Evolutionary conservation across 2,888 invertebrate species (phyloP).

Genomic region (Polylopha cassiicola): DNA sequence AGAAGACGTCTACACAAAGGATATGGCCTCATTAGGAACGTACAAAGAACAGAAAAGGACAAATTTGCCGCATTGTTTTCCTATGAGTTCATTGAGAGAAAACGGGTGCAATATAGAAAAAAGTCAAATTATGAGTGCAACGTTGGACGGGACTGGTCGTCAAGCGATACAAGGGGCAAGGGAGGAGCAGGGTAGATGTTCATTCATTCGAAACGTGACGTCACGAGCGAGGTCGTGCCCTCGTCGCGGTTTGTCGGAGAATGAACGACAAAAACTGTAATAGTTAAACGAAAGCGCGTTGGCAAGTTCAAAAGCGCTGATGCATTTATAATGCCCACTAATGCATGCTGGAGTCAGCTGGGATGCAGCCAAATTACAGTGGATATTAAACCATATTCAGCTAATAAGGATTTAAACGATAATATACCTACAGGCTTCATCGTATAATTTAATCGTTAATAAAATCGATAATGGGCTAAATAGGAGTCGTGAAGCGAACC

Average conservation of each 20-base stretch:
- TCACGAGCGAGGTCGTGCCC: slow-evolving; percentile 68
- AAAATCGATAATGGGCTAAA: no score
- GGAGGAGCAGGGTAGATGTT: slow-evolving; percentile 48
- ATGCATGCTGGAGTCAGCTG: slow-evolving; percentile 33
- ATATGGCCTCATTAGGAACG: no score
- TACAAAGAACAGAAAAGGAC: no score
- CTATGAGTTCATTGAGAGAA: no score
- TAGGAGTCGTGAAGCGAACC: no score
- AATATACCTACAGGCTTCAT: no score
- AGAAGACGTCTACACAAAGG: no score
- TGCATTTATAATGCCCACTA: slow-evolving; percentile 53
- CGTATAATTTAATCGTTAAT: no score
- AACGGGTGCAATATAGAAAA: slow-evolving; percentile 26
- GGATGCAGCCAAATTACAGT: slow-evolving; percentile 24
- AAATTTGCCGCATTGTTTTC: no score
- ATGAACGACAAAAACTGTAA: slow-evolving; percentile 45
- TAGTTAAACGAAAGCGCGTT: slow-evolving; percentile 33
- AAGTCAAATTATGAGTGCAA: slow-evolving; percentile 50
- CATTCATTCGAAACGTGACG: slow-evolving; percentile 70
- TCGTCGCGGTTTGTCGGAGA: slow-evolving; percentile 41
- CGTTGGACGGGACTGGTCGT: slow-evolving; percentile 55
- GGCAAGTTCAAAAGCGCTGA: slow-evolving; percentile 37
- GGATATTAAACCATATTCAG: slow-evolving; percentile 12
- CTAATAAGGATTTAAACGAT: no score
- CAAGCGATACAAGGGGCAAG: slow-evolving; percentile 32